Base-by-base conservation (phyloP, 2,113 vertebrate genomes). In the Myrmecobius fasciatus region DNA sequence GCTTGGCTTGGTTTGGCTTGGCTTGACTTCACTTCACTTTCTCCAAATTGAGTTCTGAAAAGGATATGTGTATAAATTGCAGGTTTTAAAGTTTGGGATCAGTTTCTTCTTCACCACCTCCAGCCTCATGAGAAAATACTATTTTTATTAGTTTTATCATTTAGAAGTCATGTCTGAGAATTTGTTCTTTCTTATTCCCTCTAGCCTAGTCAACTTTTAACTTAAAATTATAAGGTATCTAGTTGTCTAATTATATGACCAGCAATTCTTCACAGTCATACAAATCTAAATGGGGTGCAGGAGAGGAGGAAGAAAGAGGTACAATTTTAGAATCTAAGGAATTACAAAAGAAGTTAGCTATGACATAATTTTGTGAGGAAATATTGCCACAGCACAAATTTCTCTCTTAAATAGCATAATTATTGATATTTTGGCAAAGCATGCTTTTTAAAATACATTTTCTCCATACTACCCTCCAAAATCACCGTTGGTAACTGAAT, bases 301-400 rank as follows among this genome's bases (percentile, higher is more conserved):
- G 7, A 43, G 49, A 56, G 25, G 48, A 31, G 22, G 67, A 83
- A 93, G 91, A 28, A 52, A 91, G 94, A 93, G 91, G 28, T 48
- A 54, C 92, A 46, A 67, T 49, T 96, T 91, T 91, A 96, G 51
- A 93, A 52, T 95, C 46, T 51, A 94, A 94, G 53, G 46, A 52
- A 91, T 94, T 51, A 26, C n/a, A 89, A 94, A 94, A 51, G 12
- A 51, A 97, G 54, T 91, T 56, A 91, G 25, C 52, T 89, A 60
- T 92, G 28, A 43, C 2, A 43, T 91, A 56, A 95, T 94, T 0
- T 83, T 67, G 51, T 90, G 90, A 47, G 26, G 26, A 90, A 94
- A 53, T 56, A 91, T 92, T 93, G 93, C 43, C 91, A 94, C n/a
- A 97, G 22, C 60, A 91, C 48, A 89, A 88, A 51, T 90, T 93